Evolutionary conservation across 2,113 vertebrate genomes (phyloP).

Genomic region (Lagopus leucura): DNA sequence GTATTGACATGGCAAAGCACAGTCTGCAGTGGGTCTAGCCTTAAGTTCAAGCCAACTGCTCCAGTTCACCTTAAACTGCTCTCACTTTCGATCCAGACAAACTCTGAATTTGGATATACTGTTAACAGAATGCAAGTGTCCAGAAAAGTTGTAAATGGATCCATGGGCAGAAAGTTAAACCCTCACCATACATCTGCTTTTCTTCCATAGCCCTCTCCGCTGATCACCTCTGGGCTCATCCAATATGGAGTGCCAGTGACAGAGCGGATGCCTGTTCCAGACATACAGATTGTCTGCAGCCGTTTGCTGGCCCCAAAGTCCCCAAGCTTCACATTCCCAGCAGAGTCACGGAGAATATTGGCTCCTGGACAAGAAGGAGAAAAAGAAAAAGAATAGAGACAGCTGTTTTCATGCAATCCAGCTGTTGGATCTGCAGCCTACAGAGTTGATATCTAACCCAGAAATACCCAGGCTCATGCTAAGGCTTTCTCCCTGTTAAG

Average conservation of each 20-base stretch:
- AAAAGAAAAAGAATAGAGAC: neutral
- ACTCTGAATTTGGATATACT: rapidly evolving
- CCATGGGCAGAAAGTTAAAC: neutral
- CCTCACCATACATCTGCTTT: slow-evolving; percentile 95
- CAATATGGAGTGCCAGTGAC: slow-evolving; percentile 96
- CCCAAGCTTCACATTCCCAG: slow-evolving; percentile 94
- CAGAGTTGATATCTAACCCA: neutral
- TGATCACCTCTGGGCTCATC: slow-evolving; percentile 99
- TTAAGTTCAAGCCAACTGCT: neutral
- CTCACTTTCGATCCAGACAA: neutral
- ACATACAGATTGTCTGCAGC: slow-evolving; percentile 97
- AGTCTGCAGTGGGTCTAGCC: neutral
- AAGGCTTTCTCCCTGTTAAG: slow-evolving; percentile 13
- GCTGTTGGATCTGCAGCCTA: neutral
- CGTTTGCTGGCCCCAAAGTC: slow-evolving; percentile 96
- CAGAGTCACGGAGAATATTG: slow-evolving; percentile 95
- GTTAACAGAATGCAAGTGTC: rapidly evolving
- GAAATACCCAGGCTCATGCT: neutral
- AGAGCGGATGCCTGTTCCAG: slow-evolving; percentile 90
- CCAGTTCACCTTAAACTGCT: neutral
- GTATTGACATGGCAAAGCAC: neutral
- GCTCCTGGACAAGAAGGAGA: slow-evolving; percentile 80
- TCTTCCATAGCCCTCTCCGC: slow-evolving; percentile 93
- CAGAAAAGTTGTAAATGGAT: neutral
- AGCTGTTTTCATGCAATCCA: slow-evolving; percentile 38